Evolutionary conservation across 2,797 vertebrate genomes (phyloP).

Genomic region (Sphenopsis melanotis): DNA sequence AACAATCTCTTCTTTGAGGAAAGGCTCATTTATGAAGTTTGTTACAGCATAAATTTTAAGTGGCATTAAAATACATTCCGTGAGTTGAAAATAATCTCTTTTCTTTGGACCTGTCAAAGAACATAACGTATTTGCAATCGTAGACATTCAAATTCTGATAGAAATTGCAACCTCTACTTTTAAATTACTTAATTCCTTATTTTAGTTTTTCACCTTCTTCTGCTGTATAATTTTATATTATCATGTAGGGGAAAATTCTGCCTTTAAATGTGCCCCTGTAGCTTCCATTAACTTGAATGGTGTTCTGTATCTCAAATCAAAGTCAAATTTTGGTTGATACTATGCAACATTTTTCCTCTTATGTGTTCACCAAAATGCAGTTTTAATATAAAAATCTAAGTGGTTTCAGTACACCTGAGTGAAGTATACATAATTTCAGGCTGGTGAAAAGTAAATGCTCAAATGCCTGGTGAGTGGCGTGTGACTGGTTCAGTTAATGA

Average conservation of each 20-base stretch:
- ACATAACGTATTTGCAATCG: constrained; percentile 27
- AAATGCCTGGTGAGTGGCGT: neutral
- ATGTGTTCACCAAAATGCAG: neutral
- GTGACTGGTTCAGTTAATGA: neutral
- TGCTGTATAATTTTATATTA: constrained; percentile 48
- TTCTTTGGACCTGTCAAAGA: constrained; percentile 45
- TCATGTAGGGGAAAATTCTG: neutral
- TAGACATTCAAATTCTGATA: constrained; percentile 45
- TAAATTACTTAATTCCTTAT: constrained; percentile 51
- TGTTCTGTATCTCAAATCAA: neutral
- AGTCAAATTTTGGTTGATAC: neutral
- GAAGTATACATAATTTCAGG: neutral
- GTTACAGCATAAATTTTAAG: constrained; percentile 60
- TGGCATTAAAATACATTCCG: constrained; percentile 42
- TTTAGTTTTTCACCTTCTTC: constrained; percentile 14
- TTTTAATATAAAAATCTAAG: neutral
- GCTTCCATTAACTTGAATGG: neutral
- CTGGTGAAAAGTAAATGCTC: neutral
- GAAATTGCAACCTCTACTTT: constrained; percentile 29
- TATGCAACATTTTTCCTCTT: neutral
- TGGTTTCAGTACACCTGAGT: neutral
- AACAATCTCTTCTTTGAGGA: constrained; percentile 11
- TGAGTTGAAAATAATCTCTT: constrained; percentile 63
- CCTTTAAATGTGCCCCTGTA: neutral
- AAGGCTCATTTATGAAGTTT: constrained; percentile 58